Evolutionary conservation across 2,113 vertebrate genomes (phyloP).

Genomic region (Rissa tridactyla): DNA sequence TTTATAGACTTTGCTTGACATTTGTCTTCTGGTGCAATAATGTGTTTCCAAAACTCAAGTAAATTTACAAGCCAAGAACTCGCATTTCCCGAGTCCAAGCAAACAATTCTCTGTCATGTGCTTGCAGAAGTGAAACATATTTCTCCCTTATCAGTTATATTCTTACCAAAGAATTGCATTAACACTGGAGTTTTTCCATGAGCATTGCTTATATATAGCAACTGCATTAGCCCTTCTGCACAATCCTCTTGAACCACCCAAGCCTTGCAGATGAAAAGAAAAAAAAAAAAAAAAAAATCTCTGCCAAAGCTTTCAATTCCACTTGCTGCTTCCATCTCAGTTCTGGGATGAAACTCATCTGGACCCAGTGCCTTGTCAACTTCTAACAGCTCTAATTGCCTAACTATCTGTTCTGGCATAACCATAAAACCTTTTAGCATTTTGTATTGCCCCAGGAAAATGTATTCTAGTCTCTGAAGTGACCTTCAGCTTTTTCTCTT

Average conservation of each 20-base stretch:
- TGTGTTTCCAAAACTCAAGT: slow-evolving; percentile 30
- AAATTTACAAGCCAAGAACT: slow-evolving; percentile 10
- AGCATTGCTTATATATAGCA: neutral
- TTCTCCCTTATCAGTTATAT: neutral
- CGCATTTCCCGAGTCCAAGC: neutral
- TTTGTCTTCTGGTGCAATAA: slow-evolving; percentile 36
- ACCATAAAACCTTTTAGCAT: slow-evolving; percentile 36
- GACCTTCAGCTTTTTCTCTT: slow-evolving; percentile 42
- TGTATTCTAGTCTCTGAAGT: neutral
- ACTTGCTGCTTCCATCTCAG: neutral
- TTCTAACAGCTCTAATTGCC: slow-evolving; percentile 44
- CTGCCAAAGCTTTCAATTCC: neutral
- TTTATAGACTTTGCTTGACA: slow-evolving; percentile 51
- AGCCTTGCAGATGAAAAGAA: neutral
- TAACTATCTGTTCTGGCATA: slow-evolving; percentile 16
- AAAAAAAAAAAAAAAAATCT: neutral
- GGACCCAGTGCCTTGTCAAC: neutral
- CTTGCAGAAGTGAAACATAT: neutral
- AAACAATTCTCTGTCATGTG: slow-evolving; percentile 8
- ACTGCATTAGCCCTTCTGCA: neutral
- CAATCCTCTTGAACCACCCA: neutral
- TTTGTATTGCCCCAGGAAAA: slow-evolving; percentile 34
- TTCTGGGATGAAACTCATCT: neutral
- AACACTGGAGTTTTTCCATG: neutral
- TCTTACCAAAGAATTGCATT: neutral